These are phyloP conservation scores for Serinus canaria DNA, from an alignment of 2,113 vertebrate species.

Conservation along the genomic window DNA sequence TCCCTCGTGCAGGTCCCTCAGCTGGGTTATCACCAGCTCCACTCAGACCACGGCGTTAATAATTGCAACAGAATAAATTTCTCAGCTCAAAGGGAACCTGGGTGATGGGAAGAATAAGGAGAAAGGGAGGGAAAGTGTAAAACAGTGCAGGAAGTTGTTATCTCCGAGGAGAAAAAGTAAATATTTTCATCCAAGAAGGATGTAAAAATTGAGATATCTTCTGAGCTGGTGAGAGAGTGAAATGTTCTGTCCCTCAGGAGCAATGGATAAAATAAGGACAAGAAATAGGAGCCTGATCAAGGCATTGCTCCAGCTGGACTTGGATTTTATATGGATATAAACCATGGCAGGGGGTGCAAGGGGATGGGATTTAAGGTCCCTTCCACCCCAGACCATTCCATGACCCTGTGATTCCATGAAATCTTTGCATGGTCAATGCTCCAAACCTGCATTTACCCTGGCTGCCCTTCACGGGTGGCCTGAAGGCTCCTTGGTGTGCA, in stretches of 20 bases:
- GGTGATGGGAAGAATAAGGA: neutral
- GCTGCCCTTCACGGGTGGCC: accelerated
- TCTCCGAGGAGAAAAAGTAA: neutral
- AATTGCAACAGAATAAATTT: neutral
- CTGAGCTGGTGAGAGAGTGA: neutral
- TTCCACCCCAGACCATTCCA: neutral
- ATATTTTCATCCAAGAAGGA: neutral
- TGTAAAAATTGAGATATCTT: neutral
- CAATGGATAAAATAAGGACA: neutral
- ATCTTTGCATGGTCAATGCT: accelerated
- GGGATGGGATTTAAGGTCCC: neutral
- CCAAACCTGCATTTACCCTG: neutral
- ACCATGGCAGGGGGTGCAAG: neutral
- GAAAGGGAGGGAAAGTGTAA: neutral
- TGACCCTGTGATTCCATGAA: neutral
- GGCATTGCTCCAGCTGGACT: accelerated
- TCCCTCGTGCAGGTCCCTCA: accelerated
- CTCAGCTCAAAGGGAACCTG: neutral
- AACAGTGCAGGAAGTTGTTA: neutral
- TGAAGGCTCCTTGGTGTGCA: neutral
- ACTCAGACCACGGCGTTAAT: neutral
- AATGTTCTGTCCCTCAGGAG: neutral
- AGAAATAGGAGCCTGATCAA: neutral
- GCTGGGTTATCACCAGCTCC: neutral
- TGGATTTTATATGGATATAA: neutral